Base-by-base conservation (phyloP, 2,888 invertebrate species). In the Andrena haemorrhoa region DNA sequence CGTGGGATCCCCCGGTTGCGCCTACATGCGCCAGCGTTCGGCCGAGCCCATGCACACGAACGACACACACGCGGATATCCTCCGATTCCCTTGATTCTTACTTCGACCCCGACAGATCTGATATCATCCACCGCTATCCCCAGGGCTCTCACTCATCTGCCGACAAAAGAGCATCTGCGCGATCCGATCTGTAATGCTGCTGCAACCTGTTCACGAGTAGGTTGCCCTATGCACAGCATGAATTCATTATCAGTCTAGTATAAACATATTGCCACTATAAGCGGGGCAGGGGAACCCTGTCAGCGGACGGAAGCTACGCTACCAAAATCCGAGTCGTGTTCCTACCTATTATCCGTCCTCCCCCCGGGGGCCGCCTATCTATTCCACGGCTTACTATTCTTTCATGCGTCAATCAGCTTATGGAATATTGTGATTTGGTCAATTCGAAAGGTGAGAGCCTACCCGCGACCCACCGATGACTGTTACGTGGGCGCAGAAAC, bases 191-290 rank as follows among this genome's bases (percentile, higher is more conserved):
- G 80, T 88, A 84, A 88, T 86, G 85, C 88, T 85, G 71, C 74
- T 86, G 88, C 91, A 91, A 93, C 93, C 93, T 93, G 93, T 92
- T 92, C 90, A 78, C 90, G 89, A 88, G 86, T 90, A 91, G 89
- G 84, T 89, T 83, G 85, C 84, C 88, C 88, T 76, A 74, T 86
- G 88, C 89, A 70, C 89, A 87, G 84, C 91, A 90, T 91, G 92
- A 92, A 93, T 93, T 93, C 93, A 93, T 93, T 93, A 94, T 92
- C 91, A 89, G 89, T 79, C 92, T 93, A 93, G 93, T 94, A 91
- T 92, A 94, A 93, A 93, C 93, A 94, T 94, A 93, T 94, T 94
- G 93, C 84, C 81, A 79, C 80, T 80, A 72, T 70, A 81, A 74
- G 69, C 70, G 75, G 75, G 29, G 47, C 63, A 60, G 74, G 71